Evolutionary conservation across 2,797 vertebrate genomes (phyloP).

Genomic region (Chloroceryle inda): DNA sequence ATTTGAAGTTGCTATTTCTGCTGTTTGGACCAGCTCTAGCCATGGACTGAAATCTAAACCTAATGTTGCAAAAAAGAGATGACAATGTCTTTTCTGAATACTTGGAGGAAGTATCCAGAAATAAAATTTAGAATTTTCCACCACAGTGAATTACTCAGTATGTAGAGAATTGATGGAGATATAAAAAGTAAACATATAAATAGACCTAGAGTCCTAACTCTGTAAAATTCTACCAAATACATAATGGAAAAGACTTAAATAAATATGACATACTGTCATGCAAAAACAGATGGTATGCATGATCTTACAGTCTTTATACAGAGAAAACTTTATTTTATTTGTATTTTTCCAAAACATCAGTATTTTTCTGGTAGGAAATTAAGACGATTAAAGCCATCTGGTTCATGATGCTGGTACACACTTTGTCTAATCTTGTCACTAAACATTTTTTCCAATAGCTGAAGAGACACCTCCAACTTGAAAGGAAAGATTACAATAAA

Average conservation of each 20-base stretch:
- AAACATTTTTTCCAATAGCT: neutral
- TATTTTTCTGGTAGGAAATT: neutral
- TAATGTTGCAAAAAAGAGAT: neutral
- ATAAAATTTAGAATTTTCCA: neutral
- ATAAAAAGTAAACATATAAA: slow-evolving; percentile 14
- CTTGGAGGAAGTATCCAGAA: neutral
- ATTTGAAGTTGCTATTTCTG: neutral
- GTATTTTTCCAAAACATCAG: neutral
- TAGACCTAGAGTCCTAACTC: neutral
- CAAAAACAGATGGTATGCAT: neutral
- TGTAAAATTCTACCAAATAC: neutral
- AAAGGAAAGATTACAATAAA: neutral
- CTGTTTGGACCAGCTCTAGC: neutral
- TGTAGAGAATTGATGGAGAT: neutral
- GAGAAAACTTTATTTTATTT: neutral
- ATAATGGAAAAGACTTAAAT: neutral
- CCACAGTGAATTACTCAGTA: neutral
- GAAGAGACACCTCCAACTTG: rapidly evolving
- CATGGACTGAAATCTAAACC: neutral
- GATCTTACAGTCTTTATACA: neutral
- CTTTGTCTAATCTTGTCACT: neutral
- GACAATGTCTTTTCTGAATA: neutral
- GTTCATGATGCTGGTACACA: neutral
- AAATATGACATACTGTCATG: neutral
- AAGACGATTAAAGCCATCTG: neutral